A percentile compares a stretch with the other conserved stretches of the same genome.
Evolutionary conservation across 2,113 vertebrate genomes (phyloP).

Genomic region (Anhinga anhinga): DNA sequence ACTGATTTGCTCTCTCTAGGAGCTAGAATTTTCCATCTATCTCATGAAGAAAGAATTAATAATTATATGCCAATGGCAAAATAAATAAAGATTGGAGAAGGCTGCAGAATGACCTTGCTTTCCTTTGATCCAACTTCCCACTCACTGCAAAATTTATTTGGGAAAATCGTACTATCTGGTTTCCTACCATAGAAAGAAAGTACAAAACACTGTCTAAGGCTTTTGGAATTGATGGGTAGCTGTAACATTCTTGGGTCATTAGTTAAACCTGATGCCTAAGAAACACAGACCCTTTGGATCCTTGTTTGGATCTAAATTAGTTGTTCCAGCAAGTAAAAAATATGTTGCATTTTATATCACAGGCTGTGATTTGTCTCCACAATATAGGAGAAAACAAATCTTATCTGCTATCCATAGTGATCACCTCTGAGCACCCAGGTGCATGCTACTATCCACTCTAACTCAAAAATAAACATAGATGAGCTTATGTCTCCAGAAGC

Average conservation of each 20-base stretch:
- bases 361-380: not conserved
- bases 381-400: not conserved
- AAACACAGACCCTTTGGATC: not conserved
- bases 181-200: not conserved
- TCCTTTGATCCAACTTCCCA: not conserved
- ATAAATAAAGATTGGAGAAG: not conserved
- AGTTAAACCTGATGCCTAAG: not conserved
- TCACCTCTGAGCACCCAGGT: not conserved
- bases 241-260: not conserved
- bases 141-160: not conserved
- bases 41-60: not conserved
- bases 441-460: not conserved
- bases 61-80: not conserved
- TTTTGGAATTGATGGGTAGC: not conserved
- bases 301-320: not conserved
- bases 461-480: not conserved
- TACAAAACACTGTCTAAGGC: not conserved
- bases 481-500: not conserved
- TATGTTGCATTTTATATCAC: not conserved
- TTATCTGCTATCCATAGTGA: not conserved
- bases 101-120: not conserved
- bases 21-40: not conserved
- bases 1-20: not conserved
- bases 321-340: not conserved
- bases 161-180: not conserved